Evolutionary conservation across 2,797 vertebrate species (phyloP).

Genomic region (Naso thynnoides): DNA sequence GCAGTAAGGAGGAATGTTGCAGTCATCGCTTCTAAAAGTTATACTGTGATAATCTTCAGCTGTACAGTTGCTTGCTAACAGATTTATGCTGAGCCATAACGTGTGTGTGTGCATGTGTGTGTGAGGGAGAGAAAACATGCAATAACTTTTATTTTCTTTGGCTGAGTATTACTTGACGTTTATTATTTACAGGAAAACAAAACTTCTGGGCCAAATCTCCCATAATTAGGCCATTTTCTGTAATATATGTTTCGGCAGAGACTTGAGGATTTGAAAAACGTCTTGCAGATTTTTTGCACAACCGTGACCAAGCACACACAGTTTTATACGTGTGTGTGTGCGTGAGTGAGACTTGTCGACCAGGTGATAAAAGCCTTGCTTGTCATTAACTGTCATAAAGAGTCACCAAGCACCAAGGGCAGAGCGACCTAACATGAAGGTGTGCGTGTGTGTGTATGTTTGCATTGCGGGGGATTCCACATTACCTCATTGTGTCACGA

Average conservation of each 20-base stretch:
- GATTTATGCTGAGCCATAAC: slow-evolving; percentile 14
- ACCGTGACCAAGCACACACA: slow-evolving; percentile 3
- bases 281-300: slow-evolving; percentile 13
- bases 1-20: slow-evolving; percentile 70
- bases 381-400: slow-evolving; percentile 81
- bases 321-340: background rate
- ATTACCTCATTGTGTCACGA: slow-evolving; percentile 54
- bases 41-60: slow-evolving; percentile 56
- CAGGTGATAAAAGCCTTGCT: slow-evolving; percentile 74
- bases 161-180: slow-evolving; percentile 4
- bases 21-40: slow-evolving; percentile 72
- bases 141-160: background rate
- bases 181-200: slow-evolving; percentile 24
- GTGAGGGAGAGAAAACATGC: slow-evolving; percentile 14
- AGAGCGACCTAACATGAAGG: slow-evolving; percentile 81
- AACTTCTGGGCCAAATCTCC: slow-evolving; percentile 23
- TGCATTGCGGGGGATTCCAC: slow-evolving; percentile 57
- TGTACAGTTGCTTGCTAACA: slow-evolving; percentile 26
- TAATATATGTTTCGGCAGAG: background rate
- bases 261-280: slow-evolving; percentile 15
- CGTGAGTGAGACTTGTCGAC: slow-evolving; percentile 57
- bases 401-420: slow-evolving; percentile 79
- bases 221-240: slow-evolving; percentile 30
- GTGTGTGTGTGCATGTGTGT: slow-evolving; percentile 10
- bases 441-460: slow-evolving; percentile 51